Evolutionary conservation across 2,888 invertebrate species (phyloP).

Genomic region (Doris montereyensis): DNA sequence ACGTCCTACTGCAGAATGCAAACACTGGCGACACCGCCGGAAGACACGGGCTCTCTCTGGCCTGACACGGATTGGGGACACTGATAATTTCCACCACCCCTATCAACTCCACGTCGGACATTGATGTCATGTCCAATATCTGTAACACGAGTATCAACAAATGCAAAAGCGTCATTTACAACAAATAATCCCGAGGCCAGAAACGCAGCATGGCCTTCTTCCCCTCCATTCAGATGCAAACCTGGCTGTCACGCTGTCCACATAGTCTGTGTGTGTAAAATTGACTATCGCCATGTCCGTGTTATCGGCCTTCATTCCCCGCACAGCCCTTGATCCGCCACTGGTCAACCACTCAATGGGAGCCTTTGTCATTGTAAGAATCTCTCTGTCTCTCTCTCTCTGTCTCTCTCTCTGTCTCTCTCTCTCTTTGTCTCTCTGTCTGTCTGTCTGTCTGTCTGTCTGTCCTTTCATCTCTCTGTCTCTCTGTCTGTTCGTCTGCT

Average conservation of each 20-base stretch:
- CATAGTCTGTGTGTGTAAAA: constrained; percentile 51
- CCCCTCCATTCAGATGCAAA: constrained; percentile 86
- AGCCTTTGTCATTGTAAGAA: constrained; percentile 76
- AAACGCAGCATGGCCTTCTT: too few species aligned
- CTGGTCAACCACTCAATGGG: constrained; percentile 75
- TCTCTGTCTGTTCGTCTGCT: background rate
- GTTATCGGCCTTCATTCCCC: too few species aligned
- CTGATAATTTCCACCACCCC: background rate
- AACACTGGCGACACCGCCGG: too few species aligned
- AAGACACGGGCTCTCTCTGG: too few species aligned
- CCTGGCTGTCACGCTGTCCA: constrained; percentile 85
- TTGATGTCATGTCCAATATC: too few species aligned
- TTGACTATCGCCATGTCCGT: constrained; percentile 57
- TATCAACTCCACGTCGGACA: background rate
- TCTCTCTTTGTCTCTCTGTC: background rate
- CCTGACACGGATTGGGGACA: background rate
- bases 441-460: background rate
- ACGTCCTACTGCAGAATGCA: too few species aligned
- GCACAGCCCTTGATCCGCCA: too few species aligned
- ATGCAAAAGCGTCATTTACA: too few species aligned
- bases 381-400: background rate
- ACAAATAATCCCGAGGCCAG: too few species aligned
- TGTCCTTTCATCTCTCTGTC: background rate
- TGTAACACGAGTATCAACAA: too few species aligned
- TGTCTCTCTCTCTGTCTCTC: background rate